Base-by-base conservation (phyloP, 1,140 invertebrate species). In the Dendrolimus kikuchii region DNA sequence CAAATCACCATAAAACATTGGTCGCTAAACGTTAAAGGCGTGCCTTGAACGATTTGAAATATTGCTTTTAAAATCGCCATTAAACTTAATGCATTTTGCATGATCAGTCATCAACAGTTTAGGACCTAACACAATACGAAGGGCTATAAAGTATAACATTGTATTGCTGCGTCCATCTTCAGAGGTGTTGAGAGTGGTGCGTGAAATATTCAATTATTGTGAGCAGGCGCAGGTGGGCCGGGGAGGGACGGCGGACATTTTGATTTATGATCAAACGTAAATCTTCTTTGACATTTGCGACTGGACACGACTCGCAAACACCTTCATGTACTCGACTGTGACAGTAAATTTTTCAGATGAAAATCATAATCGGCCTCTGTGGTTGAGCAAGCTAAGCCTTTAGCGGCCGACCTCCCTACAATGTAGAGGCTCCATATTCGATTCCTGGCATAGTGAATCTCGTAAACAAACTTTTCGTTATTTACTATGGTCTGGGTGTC, bases 201-300 rank as follows among this genome's bases (percentile, higher is more conserved):
- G 76, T 80, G 79, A 80, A 84, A 84, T 86, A 86, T 86, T 86
- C 83, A 86, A 86, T 86, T 86, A 86, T 84, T 67, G 64, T 74
- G 74, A 77, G 66, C 79, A 60, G 77, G 74, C 81, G 79, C 82
- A 81, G 74, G 73, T 81, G 67, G 69, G 67, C 57, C 50, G 61
- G 65, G 63, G 48, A 57, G 69, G 66, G 47, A 72, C 53, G 62
- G 71, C 77, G 57, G 79, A 77, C 82, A 82, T 84, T 68, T 82
- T 86, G 83, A 86, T 86, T 86, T 86, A 86, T 73, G 83, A 83
- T 74, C 69, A 71, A 73, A 60, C 66, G 77, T 86, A 86, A 86
- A 86, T 86, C 66, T 71, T 73, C 50, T 76, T 73, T 84, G 82
- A 84, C 82, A 84, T 82, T 84, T 86, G 81, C 77, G 76, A 75